Evolutionary conservation across 2,113 vertebrate genomes (phyloP), one percentile per base, ranked within the genome.

Genomic region (Arvicanthis niloticus): DNA sequence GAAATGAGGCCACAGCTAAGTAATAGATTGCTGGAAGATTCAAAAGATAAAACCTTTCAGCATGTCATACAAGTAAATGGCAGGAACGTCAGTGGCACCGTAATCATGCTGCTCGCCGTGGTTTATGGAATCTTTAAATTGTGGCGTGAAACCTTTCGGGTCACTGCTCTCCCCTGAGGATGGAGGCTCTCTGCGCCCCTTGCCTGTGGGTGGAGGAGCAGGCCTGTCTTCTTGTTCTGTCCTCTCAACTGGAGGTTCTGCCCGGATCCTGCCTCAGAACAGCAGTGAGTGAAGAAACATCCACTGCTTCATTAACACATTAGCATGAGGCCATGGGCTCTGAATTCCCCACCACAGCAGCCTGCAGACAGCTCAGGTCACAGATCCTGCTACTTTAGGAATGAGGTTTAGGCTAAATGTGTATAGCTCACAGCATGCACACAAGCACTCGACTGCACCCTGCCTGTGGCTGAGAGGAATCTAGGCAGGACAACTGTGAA

Each of bases 401-500:
- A 45, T 7, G 21, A 13, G 4, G 24, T 75, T 86, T 86, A 78
- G 75, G 48, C 34, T 72, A 13, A 26, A 31, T 53, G 1, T 34
- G 40, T 34, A 31, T 45, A 3, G 7, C 34, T 40, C 19, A 26
- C 8, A 0, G 26, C 3, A 3, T 16, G 8, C 0, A 0, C 31
- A 16, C n/a, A 24, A 2, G 15, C 58, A 42, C 58, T 60, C 22
- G 1, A 34, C n/a, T 7, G 6, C 5, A 0, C 34, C 29, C 62
- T 8, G n/a, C n/a, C 82, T 56, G 24, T 5, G 48, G 24, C 45
- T 65, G 22, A 4, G 51, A 48, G 60, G 45, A 81, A 62, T 62
- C 67, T n/a, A 48, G 62, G 67, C 67, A 31, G 42, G 62, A 4
- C 8, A 48, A 6, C 15, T 7, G 22, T 7, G 40, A 70, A 22